Evolutionary conservation across 2,888 invertebrate genomes (phyloP).

Genomic region (Rhagophthalmus giganteus): DNA sequence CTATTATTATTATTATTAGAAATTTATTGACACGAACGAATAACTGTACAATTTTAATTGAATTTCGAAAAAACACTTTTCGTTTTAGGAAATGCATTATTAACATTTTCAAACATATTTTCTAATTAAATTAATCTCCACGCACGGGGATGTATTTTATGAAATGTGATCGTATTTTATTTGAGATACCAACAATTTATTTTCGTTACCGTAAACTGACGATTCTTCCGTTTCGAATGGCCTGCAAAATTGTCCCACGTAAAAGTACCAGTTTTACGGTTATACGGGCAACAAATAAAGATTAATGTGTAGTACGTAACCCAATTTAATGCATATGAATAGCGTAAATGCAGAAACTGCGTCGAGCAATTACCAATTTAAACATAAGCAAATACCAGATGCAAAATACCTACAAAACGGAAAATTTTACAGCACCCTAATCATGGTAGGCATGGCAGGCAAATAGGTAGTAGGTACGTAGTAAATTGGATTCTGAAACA

Average conservation of each 20-base stretch:
- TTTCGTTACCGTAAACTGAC: slow-evolving; percentile 11
- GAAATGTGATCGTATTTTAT: too few relatives aligned
- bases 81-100: too few relatives aligned
- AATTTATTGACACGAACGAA: too few relatives aligned
- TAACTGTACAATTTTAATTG: too few relatives aligned
- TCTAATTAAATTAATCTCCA: too few relatives aligned
- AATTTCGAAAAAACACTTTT: too few relatives aligned
- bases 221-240: slow-evolving; percentile 6
- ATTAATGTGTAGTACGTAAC: slow-evolving; percentile 22
- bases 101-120: too few relatives aligned
- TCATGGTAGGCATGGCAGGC: too few relatives aligned
- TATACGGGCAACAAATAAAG: slow-evolving; percentile 19
- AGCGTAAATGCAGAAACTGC: slow-evolving; percentile 18
- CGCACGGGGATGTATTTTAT: too few relatives aligned
- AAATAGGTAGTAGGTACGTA: slow-evolving; percentile 5
- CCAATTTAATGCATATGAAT: slow-evolving; percentile 22
- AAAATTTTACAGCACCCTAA: slow-evolving; percentile 19
- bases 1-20: too few relatives aligned
- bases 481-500: slow-evolving; percentile 17
- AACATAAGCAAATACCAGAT: slow-evolving; percentile 5
- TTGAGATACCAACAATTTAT: slow-evolving; percentile 1
- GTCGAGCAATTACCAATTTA: slow-evolving; percentile 21
- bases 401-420: slow-evolving; percentile 10
- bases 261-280: slow-evolving; percentile 18
- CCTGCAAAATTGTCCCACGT: slow-evolving; percentile 17